A percentile compares a stretch with the other conserved stretches of the same genome.
phyloP scores from a whole-genome alignment of 2,797 vertebrate species.

The Neosilurus hyrtlii region DNA sequence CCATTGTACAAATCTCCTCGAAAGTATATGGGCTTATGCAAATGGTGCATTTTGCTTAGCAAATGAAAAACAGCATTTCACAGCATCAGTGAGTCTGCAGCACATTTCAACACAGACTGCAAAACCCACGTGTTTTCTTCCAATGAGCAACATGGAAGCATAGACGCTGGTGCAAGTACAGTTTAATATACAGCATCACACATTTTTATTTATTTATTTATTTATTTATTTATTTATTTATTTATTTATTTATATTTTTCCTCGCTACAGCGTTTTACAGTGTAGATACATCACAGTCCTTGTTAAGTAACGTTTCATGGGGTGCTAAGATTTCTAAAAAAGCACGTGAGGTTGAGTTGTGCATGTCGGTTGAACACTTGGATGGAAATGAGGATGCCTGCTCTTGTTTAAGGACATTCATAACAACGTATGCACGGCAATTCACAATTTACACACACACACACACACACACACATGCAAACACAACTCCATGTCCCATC shows the following conservation, averaged over 20 bases:
- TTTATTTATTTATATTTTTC: no score
- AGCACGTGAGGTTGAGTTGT: neutral
- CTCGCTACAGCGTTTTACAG: neutral
- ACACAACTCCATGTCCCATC: no score
- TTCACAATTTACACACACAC: no score
- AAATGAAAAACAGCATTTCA: slow-evolving; percentile 10
- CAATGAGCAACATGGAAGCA: neutral
- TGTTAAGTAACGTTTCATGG: neutral
- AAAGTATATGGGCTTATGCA: slow-evolving; percentile 24
- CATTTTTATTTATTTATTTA: no score
- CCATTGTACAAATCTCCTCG: slow-evolving; percentile 6
- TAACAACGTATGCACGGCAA: neutral
- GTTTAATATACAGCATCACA: neutral
- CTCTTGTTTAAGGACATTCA: neutral
- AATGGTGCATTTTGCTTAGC: slow-evolving; percentile 9
- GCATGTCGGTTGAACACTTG: neutral
- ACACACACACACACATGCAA: no score
- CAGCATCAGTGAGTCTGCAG: neutral
- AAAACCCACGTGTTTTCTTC: neutral
- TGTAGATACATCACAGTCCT: neutral
- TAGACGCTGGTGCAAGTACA: neutral
- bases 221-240: no score
- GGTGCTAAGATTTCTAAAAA: neutral
- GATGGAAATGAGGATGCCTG: neutral
- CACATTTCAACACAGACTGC: slow-evolving; percentile 11